Evolutionary conservation across 2,113 vertebrate species (phyloP).

Genomic region (Oreotrochilus melanogaster): DNA sequence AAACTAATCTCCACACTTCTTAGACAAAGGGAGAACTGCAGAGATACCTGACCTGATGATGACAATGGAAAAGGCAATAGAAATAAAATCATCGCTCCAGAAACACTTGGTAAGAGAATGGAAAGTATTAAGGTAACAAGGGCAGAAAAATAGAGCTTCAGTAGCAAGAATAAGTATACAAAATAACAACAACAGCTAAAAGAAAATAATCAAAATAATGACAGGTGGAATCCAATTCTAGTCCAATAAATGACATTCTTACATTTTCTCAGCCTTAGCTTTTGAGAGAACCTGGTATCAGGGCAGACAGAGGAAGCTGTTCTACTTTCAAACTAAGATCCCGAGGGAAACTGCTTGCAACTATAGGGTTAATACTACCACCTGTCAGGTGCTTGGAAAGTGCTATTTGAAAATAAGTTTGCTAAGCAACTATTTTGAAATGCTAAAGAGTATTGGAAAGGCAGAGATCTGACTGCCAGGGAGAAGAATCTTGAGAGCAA

Average conservation of each 20-base stretch:
- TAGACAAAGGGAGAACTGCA: conserved; percentile 13
- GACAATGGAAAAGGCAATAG: neutral
- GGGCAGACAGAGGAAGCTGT: neutral
- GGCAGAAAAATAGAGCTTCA: neutral
- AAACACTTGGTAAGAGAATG: neutral
- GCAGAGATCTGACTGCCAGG: neutral
- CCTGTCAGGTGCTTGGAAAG: neutral
- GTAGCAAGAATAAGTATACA: neutral
- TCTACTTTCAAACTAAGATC: neutral
- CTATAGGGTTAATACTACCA: neutral
- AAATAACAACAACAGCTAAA: neutral
- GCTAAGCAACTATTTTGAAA: neutral
- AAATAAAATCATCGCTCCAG: conserved; percentile 8
- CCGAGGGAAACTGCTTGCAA: neutral
- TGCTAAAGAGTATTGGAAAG: neutral
- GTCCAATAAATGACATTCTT: neutral
- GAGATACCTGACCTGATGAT: conserved; percentile 5
- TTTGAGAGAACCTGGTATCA: neutral
- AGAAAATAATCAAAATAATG: neutral
- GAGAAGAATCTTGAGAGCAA: neutral
- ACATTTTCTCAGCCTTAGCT: conserved; percentile 7
- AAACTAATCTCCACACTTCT: conserved; percentile 6
- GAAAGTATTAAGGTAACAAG: neutral
- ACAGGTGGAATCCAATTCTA: conserved; percentile 10
- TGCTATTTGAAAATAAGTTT: neutral